Conservation (phyloP, 92 coral and sea anemone species). For the Heteractis magnifica region DNA sequence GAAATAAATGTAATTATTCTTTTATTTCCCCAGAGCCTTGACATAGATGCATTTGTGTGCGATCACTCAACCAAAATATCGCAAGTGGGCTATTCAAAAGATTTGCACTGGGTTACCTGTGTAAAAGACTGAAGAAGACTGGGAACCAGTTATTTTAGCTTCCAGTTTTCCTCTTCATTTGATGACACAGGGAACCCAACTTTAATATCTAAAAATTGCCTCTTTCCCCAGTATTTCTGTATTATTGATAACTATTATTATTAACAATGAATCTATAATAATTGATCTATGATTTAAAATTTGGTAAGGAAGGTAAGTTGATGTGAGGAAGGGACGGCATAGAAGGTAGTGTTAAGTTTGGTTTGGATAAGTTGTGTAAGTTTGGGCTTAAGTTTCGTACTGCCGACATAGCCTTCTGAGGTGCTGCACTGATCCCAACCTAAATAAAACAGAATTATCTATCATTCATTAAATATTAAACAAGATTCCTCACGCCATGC, state of each 20-base stretch:
- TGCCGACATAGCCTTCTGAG: constrained; percentile 97
- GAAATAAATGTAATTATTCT: too few species aligned
- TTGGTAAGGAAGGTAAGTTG: constrained; percentile 65
- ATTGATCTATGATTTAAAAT: constrained; percentile 52
- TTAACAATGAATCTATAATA: constrained; percentile 5
- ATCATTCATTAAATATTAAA: background rate
- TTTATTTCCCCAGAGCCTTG: too few species aligned
- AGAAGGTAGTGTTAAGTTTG: constrained; percentile 72
- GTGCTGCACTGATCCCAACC: constrained; percentile 97
- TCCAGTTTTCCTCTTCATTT: background rate
- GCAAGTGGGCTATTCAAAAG: too few species aligned
- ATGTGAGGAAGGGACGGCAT: constrained; percentile 76
- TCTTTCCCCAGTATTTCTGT: background rate
- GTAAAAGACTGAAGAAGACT: too few species aligned
- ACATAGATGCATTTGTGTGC: too few species aligned
- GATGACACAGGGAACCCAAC: background rate
- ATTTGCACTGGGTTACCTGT: too few species aligned
- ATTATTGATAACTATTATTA: background rate
- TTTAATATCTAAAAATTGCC: constrained; percentile 1
- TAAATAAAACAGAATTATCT: background rate
- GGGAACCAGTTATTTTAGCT: background rate
- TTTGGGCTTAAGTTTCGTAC: constrained; percentile 94
- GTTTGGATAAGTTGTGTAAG: constrained; percentile 82
- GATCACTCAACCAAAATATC: too few species aligned
- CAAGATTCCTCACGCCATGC: too few species aligned